A percentile compares a stretch with the other conserved stretches of the same genome.
phyloP scores from a whole-genome alignment of 1,140 invertebrate genomes.

The Frieseomelitta varia region DNA sequence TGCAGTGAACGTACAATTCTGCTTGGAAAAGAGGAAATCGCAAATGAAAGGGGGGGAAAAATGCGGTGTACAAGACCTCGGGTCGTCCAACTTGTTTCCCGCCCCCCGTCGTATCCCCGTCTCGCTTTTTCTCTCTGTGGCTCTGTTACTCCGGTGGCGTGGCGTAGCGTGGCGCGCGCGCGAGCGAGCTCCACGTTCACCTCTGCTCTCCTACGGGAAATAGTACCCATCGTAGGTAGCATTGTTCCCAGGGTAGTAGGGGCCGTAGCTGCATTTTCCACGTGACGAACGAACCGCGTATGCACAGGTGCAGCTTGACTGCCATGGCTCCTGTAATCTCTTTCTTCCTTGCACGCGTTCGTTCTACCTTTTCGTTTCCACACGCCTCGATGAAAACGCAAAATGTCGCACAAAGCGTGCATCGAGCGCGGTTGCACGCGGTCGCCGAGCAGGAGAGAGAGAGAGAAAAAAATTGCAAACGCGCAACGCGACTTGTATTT shows the following conservation, averaged over 20 bases:
- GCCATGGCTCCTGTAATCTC: conserved; percentile 36
- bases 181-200: background rate
- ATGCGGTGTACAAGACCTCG: conserved; percentile 49
- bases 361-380: conserved; percentile 47
- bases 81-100: conserved; percentile 51
- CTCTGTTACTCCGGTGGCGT: background rate
- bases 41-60: conserved; percentile 49
- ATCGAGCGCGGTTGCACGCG: conserved; percentile 36
- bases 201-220: conserved; percentile 53
- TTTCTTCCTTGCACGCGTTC: conserved; percentile 45
- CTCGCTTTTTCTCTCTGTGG: background rate
- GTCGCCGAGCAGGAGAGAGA: background rate
- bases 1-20: conserved; percentile 25
- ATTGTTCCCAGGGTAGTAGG: conserved; percentile 45
- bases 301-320: conserved; percentile 29
- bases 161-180: background rate
- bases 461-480: conserved; percentile 26
- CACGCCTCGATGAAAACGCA: conserved; percentile 66
- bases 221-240: conserved; percentile 45
- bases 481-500: conserved; percentile 27
- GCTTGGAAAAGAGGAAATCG: conserved; percentile 41
- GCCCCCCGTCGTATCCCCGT: background rate
- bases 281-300: conserved; percentile 49
- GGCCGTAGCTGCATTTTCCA: conserved; percentile 54
- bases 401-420: conserved; percentile 59